Conservation (phyloP, 2,797 vertebrate genomes). For the Buphagus erythrorhynchus region DNA sequence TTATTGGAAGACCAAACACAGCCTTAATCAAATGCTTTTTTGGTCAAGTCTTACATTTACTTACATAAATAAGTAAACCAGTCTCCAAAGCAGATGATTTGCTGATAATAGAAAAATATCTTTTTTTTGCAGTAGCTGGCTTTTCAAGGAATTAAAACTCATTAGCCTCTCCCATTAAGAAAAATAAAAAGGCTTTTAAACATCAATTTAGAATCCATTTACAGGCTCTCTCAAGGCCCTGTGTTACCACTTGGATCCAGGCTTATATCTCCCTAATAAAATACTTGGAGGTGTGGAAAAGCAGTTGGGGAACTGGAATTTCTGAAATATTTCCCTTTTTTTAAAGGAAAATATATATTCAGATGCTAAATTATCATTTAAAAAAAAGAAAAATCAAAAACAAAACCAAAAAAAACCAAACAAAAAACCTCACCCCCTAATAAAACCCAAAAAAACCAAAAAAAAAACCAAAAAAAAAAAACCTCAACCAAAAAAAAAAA, state of each 20-base stretch:
- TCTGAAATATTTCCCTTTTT: neutral
- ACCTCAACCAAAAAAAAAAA: no score
- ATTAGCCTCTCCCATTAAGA: neutral
- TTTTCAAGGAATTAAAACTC: slow-evolving; percentile 62
- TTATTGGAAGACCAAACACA: neutral
- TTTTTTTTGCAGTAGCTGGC: slow-evolving; percentile 67
- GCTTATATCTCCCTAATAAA: neutral
- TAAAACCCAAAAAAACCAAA: no score
- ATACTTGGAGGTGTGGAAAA: neutral
- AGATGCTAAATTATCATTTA: neutral
- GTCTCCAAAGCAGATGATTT: neutral
- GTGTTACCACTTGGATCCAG: neutral
- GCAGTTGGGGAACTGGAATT: neutral
- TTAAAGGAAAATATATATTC: neutral
- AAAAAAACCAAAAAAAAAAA: no score
- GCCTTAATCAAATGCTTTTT: slow-evolving; percentile 14
- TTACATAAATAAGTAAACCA: neutral
- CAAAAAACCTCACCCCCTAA: no score
- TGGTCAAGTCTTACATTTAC: neutral
- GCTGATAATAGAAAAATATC: slow-evolving; percentile 67
- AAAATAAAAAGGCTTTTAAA: slow-evolving; percentile 7
- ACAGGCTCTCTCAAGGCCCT: neutral
- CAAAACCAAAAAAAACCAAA: no score
- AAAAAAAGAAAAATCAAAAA: neutral
- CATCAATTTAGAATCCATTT: slow-evolving; percentile 48